Base-by-base conservation (phyloP, 2,888 invertebrate species). In the Elmis aenea region DNA sequence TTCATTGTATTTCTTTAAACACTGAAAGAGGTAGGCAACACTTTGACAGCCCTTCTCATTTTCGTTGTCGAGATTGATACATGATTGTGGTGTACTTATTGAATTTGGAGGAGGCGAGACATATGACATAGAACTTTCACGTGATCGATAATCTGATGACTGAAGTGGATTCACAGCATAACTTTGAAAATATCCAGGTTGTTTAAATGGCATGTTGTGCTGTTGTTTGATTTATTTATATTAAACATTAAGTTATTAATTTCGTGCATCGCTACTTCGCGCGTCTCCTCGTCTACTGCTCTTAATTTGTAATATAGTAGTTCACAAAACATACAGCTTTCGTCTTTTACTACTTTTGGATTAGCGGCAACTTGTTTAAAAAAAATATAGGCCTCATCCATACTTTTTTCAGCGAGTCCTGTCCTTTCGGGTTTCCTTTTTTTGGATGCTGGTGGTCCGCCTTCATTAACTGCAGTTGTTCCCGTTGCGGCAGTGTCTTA, bases 341-440 rank as follows among this genome's bases (percentile, higher is more conserved):
- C 28, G 23, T 35, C 35, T 2, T 35, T 24, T 10, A 5, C 27
- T n/a, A n/a, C n/a, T n/a, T n/a, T n/a, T 23, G 35, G 23, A 6
- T 23, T 35, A 5, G 22, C 23, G 11, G 11, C 12, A n/a, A 35
- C 24, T 9, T n/a, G 4, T 35, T 35, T 35, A 12, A 35, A 23
- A 22, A 13, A 28, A 28, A 28, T 35, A 22, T 35, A 35, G 4
- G 35, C 35, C 13, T 35, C 35, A 6, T 35, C 35, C 34, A 26
- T 34, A 34, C 27, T 14, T n/a, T n/a, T n/a, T n/a, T n/a, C n/a
- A n/a, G n/a, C n/a, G n/a, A n/a, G n/a, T 10, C 16, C 20, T 10
- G 16, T 15, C 3, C 20, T 16, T 10, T 28, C 16, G 12, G 14
- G n/a, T 5, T 8, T 15, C 9, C 14, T 14, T 16, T 16, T 10